Base-by-base conservation (phyloP, 1,140 invertebrate species). In the Apis dorsata region DNA sequence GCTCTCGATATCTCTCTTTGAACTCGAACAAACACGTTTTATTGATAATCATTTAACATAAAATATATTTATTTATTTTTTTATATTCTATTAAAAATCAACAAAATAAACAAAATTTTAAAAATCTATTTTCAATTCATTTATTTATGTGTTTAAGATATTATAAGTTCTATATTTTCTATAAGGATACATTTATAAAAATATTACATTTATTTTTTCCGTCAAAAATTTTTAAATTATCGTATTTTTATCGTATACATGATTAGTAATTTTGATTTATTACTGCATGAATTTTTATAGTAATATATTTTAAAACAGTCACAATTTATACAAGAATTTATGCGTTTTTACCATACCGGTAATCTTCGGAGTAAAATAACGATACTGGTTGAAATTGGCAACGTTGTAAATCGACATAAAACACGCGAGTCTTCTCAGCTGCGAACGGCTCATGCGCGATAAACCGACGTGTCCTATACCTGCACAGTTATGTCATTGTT, bases 1-100 rank as follows among this genome's bases (percentile, higher is more conserved):
- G 65, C 66, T 89, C 85, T 87, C 87, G 86, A 89, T 85, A 82
- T 89, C 74, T 86, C 79, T 86, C 89, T 84, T 91, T 89, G 89
- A 89, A 91, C 86, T 15, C 79, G 80, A 90, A 88, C 87, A 87
- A 88, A 83, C 86, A 90, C 79, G 78, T 68, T 44, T 68, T 51
- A 21, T 51, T 53, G n/a, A 19, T 12, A 34, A 70, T 53, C 5
- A n/a, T 57, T 57, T 11, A 19, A 28, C 17, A 28, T 0, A 12
- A 53, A 28, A 44, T 11, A 55, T 51, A 1, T 75, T 28, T 21
- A 19, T 13, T 44, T 15, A 12, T 9, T 21, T 21, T 19, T 55
- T 69, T 57, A 44, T 1, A 8, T 19, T 28, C 1, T 10, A 24
- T n/a, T 8, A 21, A n/a, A n/a, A n/a, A n/a, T n/a, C n/a, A n/a